phyloP scores from a whole-genome alignment of 1,140 invertebrate genomes.

The Bombus terrestris region DNA sequence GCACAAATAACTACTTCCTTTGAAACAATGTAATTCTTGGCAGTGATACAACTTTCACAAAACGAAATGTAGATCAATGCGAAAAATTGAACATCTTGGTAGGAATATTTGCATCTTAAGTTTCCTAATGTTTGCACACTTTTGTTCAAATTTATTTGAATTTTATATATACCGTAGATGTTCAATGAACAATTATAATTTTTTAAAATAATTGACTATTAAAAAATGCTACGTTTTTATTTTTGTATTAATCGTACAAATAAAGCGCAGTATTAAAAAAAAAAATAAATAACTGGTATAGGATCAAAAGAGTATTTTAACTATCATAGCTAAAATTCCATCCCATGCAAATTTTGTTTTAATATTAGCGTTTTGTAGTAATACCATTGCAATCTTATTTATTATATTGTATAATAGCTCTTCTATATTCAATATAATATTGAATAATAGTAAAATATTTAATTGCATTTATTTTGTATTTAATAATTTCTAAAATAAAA shows the following conservation, averaged over 20 bases:
- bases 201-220: not conserved
- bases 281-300: not conserved
- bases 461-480: not conserved
- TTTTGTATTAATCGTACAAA: not conserved
- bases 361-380: not conserved
- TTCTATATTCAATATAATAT: not conserved
- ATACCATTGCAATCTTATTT: not conserved
- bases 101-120: constrained; percentile 1
- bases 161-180: not conserved
- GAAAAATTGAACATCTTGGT: not conserved
- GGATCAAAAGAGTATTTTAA: not conserved
- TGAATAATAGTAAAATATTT: not conserved
- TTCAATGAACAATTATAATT: not conserved
- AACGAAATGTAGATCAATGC: not conserved
- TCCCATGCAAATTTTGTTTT: no score
- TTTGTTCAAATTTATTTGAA: not conserved
- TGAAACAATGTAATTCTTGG: not conserved
- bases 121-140: not conserved
- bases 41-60: constrained; percentile 14
- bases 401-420: not conserved
- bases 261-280: not conserved
- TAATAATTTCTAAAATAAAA: not conserved
- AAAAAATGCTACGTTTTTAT: not conserved
- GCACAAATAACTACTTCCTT: not conserved
- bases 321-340: not conserved